These are phyloP conservation scores for Aleadryas rufinucha DNA, from an alignment of 2,113 vertebrate genomes.

Conservation along the genomic window DNA sequence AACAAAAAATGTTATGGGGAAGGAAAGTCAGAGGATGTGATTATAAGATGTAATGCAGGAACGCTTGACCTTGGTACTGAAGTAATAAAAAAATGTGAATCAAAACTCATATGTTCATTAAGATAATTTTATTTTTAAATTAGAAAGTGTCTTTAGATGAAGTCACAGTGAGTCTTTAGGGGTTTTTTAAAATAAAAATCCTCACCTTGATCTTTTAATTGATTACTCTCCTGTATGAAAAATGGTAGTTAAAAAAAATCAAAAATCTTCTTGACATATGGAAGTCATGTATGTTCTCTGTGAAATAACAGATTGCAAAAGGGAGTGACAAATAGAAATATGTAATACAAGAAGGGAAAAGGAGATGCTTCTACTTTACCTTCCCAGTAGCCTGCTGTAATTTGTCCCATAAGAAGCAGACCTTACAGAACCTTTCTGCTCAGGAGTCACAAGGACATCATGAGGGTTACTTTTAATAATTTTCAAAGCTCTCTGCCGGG, in stretches of 20 bases:
- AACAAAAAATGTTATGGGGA: not conserved
- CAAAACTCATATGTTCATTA: not conserved
- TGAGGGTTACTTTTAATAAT: not conserved
- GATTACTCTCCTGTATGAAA: not conserved
- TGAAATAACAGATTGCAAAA: not conserved
- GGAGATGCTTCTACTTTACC: not conserved
- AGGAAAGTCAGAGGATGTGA: not conserved
- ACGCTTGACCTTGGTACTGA: not conserved
- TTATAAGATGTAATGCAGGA: not conserved
- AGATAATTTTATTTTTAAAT: not conserved
- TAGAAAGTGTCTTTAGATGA: not conserved
- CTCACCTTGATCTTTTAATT: not conserved
- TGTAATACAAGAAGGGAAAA: not conserved
- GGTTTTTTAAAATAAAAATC: not conserved
- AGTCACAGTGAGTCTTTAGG: not conserved
- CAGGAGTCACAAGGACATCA: not conserved
- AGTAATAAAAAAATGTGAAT: not conserved
- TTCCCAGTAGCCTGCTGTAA: not conserved
- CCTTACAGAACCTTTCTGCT: not conserved
- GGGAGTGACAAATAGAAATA: not conserved
- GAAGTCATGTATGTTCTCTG: fast-evolving
- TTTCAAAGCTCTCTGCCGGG: not conserved
- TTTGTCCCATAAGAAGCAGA: not conserved
- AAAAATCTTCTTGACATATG: not conserved
- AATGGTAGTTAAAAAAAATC: not conserved